phyloP scores from a whole-genome alignment of 2,113 vertebrate species.

The Rafetus swinhoei region DNA sequence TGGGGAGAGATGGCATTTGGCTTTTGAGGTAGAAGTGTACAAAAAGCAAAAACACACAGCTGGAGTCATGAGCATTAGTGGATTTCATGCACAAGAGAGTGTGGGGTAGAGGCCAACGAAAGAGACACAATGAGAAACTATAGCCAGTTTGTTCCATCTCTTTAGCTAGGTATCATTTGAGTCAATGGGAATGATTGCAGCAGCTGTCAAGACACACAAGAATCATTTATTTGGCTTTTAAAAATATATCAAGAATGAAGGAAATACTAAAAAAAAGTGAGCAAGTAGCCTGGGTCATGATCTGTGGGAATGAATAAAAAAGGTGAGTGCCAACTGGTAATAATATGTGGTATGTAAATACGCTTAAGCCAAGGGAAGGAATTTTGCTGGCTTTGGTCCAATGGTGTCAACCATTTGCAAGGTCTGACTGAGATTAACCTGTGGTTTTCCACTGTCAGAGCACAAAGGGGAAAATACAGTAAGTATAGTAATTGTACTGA shows the following conservation, averaged over 20 bases:
- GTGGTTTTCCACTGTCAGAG: conserved; percentile 34
- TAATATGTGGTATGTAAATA: conserved; percentile 69
- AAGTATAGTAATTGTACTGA: not conserved
- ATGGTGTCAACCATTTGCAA: conserved; percentile 51
- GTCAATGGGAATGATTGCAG: conserved; percentile 54
- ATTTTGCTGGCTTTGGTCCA: conserved; percentile 64
- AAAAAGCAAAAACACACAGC: conserved; percentile 69
- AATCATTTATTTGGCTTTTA: conserved; percentile 38
- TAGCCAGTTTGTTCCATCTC: conserved; percentile 54
- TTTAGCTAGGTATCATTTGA: conserved; percentile 53
- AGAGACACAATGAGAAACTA: conserved; percentile 53
- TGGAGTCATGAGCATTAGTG: conserved; percentile 72
- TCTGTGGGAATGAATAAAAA: conserved; percentile 46
- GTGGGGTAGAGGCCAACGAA: conserved; percentile 53
- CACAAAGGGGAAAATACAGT: conserved; percentile 20
- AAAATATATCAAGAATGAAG: conserved; percentile 43
- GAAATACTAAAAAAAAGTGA: not conserved
- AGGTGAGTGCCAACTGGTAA: conserved; percentile 63
- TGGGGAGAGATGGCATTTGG: conserved; percentile 70
- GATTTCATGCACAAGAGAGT: conserved; percentile 67
- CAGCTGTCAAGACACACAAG: conserved; percentile 64
- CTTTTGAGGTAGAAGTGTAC: conserved; percentile 61
- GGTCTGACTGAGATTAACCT: conserved; percentile 57
- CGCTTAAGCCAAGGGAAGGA: conserved; percentile 19
- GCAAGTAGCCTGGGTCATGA: conserved; percentile 2